Evolutionary conservation across 2,113 vertebrate species (phyloP), one percentile per base, ranked within the genome.

Genomic region (Prionailurus viverrinus): DNA sequence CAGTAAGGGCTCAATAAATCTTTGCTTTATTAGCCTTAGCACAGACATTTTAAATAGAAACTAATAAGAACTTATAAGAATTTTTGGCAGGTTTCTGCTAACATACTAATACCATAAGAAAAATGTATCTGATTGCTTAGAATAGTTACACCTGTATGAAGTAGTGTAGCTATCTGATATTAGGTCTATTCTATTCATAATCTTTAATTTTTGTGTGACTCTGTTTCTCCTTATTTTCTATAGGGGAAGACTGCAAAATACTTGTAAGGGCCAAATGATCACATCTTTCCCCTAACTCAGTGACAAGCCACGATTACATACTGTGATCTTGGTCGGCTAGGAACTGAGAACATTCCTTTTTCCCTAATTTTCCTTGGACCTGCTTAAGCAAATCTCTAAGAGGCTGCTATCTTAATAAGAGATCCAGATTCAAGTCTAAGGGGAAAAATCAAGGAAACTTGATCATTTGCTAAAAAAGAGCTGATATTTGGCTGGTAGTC

Each of bases 31-130:
- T 29, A 96, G 76, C 14, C 48, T 85, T 92, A 84, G 76, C 74
- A 82, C 4, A n/a, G 33, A 29, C 33, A n/a, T 81, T 97, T 92
- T 51, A n/a, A 81, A 94, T 71, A 25, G 41, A 41, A 97, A 89
- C 29, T 48, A 88, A 19, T 29, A 48, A 79, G 76, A 33, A 79
- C 8, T 15, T 85, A 31, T 13, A 71, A 86, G n/a, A 86, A 87
- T 58, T 76, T 69, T 71, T 69, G 80, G 85, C 21, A 89, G 3
- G 55, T 76, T 53, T 86, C 41, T 91, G 55, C 31, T 94, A 73
- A 87, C 19, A 79, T 25, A 78, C 1, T 63, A 39, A 69, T 29
- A 93, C 21, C 29, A 14, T 19, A 27, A 29, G 31, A 74, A 80
- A 89, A 91, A 89, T 48, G 1, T n/a, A 33, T 12, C 33, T 31